phyloP scores from a whole-genome alignment of 35 echinoderm and acorn worm genomes.

The Eucidaris tribuloides region DNA sequence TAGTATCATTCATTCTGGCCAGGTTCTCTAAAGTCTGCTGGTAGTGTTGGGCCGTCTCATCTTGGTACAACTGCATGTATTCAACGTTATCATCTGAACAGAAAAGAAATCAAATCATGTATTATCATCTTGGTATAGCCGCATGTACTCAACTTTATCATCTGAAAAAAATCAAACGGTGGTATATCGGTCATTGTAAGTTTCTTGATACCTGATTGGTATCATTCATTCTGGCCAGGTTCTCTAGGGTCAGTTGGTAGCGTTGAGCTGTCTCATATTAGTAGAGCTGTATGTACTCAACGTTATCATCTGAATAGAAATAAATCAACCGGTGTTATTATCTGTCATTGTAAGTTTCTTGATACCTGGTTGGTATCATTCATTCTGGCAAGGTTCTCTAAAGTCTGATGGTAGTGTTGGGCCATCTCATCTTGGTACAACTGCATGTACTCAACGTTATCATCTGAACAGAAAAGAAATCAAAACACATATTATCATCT shows the following conservation, averaged over 20 bases:
- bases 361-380: constrained; percentile 90
- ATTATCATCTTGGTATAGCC: constrained; percentile 55
- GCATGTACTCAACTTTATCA: constrained; percentile 59
- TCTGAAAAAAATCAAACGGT: constrained; percentile 76
- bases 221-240: constrained; percentile 86
- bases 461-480: too few relatives aligned
- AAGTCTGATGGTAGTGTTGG: constrained; percentile 67
- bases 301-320: constrained; percentile 81
- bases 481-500: constrained; percentile 23
- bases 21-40: constrained; percentile 76
- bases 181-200: too few relatives aligned
- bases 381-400: constrained; percentile 81
- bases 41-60: constrained; percentile 72
- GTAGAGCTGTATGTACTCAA: constrained; percentile 50
- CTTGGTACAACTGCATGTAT: constrained; percentile 55
- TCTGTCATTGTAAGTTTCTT: too few relatives aligned
- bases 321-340: constrained; percentile 31
- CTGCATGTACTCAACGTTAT: constrained; percentile 61
- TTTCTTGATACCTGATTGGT: too few relatives aligned
- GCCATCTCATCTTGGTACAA: constrained; percentile 63
- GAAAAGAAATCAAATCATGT: too few relatives aligned
- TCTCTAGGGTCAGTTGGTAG: constrained; percentile 71
- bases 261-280: constrained; percentile 68
- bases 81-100: constrained; percentile 81
- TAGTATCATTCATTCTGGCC: constrained; percentile 83